Conservation (phyloP, 2,797 vertebrate genomes). For the Urophycis tenuis region DNA sequence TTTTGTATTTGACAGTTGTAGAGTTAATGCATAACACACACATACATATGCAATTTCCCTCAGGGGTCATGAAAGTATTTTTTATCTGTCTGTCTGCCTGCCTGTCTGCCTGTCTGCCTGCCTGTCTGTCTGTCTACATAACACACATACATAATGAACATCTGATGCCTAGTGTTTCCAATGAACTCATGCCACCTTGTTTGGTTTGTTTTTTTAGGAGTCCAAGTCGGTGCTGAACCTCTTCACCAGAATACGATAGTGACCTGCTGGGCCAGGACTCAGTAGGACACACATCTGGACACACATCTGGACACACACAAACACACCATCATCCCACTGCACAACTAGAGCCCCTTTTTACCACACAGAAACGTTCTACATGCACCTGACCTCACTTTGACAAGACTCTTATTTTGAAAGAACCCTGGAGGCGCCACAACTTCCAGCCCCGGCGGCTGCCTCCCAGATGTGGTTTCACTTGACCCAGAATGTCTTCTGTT, state of each 20-base stretch:
- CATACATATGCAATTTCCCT: no score
- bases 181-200: no score
- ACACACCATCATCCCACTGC: slow-evolving; percentile 13
- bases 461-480: no score
- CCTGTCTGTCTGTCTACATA: no score
- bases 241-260: slow-evolving; percentile 79
- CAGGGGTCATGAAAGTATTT: not conserved
- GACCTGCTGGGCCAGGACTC: slow-evolving; percentile 20
- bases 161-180: no score
- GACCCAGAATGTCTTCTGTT: slow-evolving; percentile 26
- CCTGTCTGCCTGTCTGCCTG: no score
- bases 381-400: not conserved
- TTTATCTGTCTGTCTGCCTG: no score
- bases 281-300: slow-evolving; percentile 18
- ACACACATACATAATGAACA: no score
- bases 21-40: no score
- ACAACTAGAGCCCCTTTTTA: not conserved
- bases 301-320: slow-evolving; percentile 21
- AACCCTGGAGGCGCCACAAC: not conserved
- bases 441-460: no score
- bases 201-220: slow-evolving; percentile 57
- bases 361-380: not conserved
- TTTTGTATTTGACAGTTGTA: no score
- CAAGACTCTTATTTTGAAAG: not conserved
- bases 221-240: slow-evolving; percentile 80